Evolutionary conservation across 2,113 vertebrate species (phyloP).

Genomic region (Elanus axillaris): DNA sequence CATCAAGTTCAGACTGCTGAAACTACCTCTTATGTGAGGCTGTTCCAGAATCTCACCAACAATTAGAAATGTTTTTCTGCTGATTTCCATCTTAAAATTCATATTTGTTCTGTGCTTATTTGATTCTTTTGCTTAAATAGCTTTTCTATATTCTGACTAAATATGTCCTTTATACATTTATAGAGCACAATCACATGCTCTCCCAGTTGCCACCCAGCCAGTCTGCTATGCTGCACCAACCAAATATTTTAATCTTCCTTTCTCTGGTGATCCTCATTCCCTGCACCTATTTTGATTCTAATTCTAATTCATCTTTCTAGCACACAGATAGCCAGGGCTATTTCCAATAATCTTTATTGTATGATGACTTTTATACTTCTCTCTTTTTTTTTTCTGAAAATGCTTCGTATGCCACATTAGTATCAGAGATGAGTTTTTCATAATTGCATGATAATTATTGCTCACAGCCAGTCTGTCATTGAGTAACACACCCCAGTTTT

Average conservation of each 20-base stretch:
- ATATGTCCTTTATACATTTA: conserved; percentile 15
- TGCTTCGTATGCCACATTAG: neutral
- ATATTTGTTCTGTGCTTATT: neutral
- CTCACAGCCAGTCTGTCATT: neutral
- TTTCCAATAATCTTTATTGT: neutral
- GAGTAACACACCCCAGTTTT: neutral
- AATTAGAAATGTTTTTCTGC: neutral
- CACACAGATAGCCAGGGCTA: neutral
- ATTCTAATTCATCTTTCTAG: neutral
- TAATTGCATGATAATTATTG: neutral
- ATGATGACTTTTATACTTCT: neutral
- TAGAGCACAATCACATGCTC: neutral
- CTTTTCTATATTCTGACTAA: neutral
- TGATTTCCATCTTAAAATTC: neutral
- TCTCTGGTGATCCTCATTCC: neutral
- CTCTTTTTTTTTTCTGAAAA: neutral
- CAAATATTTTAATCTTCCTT: neutral
- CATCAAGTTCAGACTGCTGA: neutral
- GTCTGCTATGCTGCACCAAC: neutral
- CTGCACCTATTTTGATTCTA: neutral
- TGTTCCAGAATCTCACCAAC: neutral
- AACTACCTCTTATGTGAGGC: neutral
- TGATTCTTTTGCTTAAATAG: neutral
- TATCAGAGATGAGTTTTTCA: neutral
- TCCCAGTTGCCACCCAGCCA: neutral